Percentiles rank a stretch among this genome's conserved stretches.
Conservation (phyloP, 2,888 invertebrate genomes). For the Diachrysia chrysitis region DNA sequence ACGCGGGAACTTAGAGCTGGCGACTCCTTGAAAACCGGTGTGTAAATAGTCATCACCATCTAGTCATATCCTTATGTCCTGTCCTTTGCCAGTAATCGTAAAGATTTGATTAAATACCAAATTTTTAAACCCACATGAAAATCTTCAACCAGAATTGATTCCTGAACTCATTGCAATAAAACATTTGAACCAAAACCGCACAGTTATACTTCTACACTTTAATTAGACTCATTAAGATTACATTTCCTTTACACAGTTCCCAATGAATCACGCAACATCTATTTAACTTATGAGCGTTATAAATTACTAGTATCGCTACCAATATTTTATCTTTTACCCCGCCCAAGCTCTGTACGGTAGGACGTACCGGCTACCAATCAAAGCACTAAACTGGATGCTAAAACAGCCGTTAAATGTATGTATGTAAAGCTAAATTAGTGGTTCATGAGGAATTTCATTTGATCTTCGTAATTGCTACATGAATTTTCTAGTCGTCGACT, state of each 20-base stretch:
- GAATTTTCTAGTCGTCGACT: conserved; percentile 37
- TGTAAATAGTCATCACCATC: too few relatives aligned
- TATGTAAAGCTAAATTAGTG: conserved; percentile 44
- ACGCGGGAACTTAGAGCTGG: too few relatives aligned
- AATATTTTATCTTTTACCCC: conserved; percentile 44
- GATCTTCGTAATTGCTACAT: conserved; percentile 51
- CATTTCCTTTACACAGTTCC: conserved; percentile 41
- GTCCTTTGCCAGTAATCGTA: background rate
- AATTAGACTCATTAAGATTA: conserved; percentile 39
- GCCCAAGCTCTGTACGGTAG: conserved; percentile 57
- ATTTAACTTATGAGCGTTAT: conserved; percentile 40
- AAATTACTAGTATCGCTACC: conserved; percentile 37
- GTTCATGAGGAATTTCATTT: conserved; percentile 44
- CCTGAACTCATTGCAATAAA: background rate
- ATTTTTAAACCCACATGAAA: background rate
- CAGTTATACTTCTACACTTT: conserved; percentile 7
- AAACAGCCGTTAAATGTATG: conserved; percentile 33
- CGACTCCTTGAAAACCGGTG: too few relatives aligned
- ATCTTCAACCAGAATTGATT: background rate
- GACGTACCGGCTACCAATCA: conserved; percentile 45
- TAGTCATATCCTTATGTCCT: too few relatives aligned
- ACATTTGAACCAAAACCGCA: background rate
- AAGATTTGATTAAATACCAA: background rate
- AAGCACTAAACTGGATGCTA: conserved; percentile 47
- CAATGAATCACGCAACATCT: conserved; percentile 39